Conservation (phyloP, 2,797 vertebrate species). For the Australoheros facetus region DNA sequence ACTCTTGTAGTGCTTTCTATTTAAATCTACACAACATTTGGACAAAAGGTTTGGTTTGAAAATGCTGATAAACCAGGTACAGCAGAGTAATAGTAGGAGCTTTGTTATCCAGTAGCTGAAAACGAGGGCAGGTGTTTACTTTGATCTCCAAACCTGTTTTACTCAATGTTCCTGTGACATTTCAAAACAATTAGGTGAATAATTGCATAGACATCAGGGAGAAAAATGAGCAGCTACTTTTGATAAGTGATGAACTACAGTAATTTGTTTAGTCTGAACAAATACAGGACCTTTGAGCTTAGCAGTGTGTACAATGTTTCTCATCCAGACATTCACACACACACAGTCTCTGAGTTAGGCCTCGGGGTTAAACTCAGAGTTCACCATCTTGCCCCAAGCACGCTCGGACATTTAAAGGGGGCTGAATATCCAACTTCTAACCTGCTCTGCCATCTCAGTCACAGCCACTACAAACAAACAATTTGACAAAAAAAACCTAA, state of each 20-base stretch:
- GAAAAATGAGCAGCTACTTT: neutral
- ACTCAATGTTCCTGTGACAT: neutral
- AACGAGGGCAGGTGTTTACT: neutral
- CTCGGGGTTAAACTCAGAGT: too few species aligned
- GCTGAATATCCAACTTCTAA: neutral
- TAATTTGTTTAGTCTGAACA: neutral
- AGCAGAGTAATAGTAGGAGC: neutral
- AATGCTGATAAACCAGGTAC: neutral
- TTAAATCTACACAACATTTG: constrained; percentile 1
- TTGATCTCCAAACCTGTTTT: neutral
- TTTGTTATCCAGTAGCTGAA: neutral
- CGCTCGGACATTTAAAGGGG: neutral
- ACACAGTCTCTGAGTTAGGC: too few species aligned
- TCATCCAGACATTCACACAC: too few species aligned
- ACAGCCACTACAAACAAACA: neutral
- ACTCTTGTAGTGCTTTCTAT: neutral
- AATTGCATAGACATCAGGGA: neutral
- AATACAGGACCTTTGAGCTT: neutral
- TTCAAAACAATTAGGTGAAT: neutral
- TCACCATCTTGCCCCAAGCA: neutral
- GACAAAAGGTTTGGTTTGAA: neutral
- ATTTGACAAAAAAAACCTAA: neutral
- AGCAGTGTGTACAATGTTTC: neutral
- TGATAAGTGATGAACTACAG: neutral
- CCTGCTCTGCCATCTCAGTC: neutral